Evolutionary conservation across 2,888 invertebrate species (phyloP).

Genomic region (Drosophila histrio): DNA sequence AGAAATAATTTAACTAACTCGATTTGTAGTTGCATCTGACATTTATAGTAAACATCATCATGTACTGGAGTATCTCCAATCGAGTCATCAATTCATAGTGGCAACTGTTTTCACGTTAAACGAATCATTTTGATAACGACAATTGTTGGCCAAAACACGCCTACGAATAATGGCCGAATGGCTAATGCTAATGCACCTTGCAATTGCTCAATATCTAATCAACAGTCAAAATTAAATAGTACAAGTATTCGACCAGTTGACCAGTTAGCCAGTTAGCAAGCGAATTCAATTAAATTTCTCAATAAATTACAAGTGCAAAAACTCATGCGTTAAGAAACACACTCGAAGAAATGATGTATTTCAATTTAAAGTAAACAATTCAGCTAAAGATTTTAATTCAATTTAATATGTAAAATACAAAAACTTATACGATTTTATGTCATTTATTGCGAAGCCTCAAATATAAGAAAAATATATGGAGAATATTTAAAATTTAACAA

Average conservation of each 20-base stretch:
- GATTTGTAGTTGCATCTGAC: not conserved
- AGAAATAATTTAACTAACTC: not conserved
- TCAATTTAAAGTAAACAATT: too few species aligned
- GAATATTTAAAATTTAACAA: too few species aligned
- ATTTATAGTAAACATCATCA: conserved; percentile 19
- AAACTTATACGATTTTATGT: too few species aligned
- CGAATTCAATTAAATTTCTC: conserved; percentile 76
- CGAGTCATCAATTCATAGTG: not conserved
- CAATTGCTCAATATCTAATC: conserved; percentile 63
- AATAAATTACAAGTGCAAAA: conserved; percentile 74
- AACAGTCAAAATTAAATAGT: conserved; percentile 40
- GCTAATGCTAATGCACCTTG: conserved; percentile 1
- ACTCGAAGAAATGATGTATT: not conserved
- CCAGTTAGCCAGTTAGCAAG: conserved; percentile 41
- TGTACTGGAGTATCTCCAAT: not conserved
- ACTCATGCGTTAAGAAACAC: conserved; percentile 37
- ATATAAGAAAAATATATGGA: too few species aligned
- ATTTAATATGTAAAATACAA: too few species aligned
- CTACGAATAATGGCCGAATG: not conserved
- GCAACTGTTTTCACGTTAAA: conserved; percentile 14
- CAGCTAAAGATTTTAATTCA: too few species aligned
- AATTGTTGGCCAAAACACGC: not conserved
- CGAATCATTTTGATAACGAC: not conserved
- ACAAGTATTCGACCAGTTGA: conserved; percentile 20
- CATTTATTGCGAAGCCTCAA: too few species aligned